Conservation (phyloP, 1,140 invertebrate species). For the Periplaneta americana region DNA sequence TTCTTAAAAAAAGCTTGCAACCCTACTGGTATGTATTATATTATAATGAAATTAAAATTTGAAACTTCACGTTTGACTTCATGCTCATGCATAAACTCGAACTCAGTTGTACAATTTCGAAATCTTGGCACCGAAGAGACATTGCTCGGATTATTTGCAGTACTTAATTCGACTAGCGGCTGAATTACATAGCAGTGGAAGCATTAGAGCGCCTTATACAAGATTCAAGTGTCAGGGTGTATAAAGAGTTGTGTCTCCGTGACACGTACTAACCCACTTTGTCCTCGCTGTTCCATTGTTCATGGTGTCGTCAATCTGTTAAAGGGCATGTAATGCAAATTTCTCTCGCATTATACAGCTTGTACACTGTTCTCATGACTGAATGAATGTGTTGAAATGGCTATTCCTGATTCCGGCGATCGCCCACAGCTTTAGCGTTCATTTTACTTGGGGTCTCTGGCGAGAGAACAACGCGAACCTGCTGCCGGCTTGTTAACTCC, state of each 20-base stretch:
- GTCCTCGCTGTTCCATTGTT: not conserved
- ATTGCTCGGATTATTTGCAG: not conserved
- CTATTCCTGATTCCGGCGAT: not conserved
- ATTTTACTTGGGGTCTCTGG: not conserved
- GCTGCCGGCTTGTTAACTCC: not conserved
- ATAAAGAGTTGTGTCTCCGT: not conserved
- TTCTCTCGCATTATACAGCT: not conserved
- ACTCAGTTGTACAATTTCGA: too few species aligned
- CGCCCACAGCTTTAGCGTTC: not conserved
- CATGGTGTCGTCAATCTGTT: too few species aligned
- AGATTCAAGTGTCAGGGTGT: not conserved
- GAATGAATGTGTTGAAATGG: not conserved
- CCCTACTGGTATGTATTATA: too few species aligned
- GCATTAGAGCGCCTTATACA: not conserved
- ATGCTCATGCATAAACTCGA: too few species aligned
- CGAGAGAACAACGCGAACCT: too few species aligned
- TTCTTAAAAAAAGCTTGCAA: too few species aligned
- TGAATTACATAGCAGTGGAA: too few species aligned
- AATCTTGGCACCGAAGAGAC: too few species aligned
- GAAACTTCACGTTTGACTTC: too few species aligned
- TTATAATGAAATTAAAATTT: too few species aligned
- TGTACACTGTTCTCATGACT: not conserved
- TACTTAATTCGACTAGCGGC: not conserved
- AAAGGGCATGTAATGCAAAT: not conserved
- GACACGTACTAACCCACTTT: not conserved